Conservation (phyloP, 1,140 invertebrate species). For the Brachystomella parvula region DNA sequence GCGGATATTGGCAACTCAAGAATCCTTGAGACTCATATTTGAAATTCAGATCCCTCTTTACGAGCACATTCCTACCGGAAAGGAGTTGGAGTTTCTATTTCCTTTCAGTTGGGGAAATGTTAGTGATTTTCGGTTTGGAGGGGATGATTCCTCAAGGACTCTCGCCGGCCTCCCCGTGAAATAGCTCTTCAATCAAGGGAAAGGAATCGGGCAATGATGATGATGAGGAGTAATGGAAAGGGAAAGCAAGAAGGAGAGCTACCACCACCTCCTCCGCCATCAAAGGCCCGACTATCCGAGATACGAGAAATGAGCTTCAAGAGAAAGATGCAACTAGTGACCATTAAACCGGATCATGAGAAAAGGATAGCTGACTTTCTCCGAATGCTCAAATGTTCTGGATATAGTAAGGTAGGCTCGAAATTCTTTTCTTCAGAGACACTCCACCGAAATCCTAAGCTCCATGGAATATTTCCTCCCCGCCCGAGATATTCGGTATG, state of each 20-base stretch:
- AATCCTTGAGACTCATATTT: background rate
- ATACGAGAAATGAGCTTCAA: background rate
- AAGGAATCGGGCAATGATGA: background rate
- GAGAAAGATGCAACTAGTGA: background rate
- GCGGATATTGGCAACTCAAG: no score
- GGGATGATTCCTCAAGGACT: background rate
- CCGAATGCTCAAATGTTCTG: conserved; percentile 4
- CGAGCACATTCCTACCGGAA: background rate
- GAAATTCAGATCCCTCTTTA: background rate
- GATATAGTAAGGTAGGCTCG: conserved; percentile 10
- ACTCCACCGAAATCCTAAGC: no score
- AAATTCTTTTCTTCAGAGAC: background rate
- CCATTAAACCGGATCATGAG: background rate
- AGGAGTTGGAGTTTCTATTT: conserved; percentile 1
- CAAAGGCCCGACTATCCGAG: background rate
- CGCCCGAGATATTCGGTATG: no score
- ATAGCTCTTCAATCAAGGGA: background rate
- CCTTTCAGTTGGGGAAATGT: background rate
- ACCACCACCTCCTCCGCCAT: no score
- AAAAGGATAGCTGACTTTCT: conserved; percentile 12
- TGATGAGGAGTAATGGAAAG: background rate
- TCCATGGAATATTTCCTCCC: no score
- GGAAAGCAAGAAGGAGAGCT: background rate
- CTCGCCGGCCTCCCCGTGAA: background rate
- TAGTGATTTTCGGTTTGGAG: background rate